Conservation (phyloP, 1,140 invertebrate genomes). For the Kradibia gibbosae region DNA sequence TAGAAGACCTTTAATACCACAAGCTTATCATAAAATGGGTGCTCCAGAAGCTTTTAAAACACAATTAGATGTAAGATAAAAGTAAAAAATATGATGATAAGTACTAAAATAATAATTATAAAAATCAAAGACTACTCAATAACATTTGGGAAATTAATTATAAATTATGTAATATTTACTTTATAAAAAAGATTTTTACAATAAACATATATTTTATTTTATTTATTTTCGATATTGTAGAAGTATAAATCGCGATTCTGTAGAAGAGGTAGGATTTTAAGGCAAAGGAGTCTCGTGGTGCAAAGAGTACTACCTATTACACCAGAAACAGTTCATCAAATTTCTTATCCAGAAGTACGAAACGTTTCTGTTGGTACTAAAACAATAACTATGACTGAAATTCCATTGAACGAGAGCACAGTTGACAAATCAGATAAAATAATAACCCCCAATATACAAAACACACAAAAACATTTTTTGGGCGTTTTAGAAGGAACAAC, state of each 20-base stretch:
- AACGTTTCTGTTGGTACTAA: slow-evolving; percentile 51
- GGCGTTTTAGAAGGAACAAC: slow-evolving; percentile 54
- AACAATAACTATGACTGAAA: slow-evolving; percentile 49
- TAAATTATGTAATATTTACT: too few species aligned
- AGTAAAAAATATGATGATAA: neutral
- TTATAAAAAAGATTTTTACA: too few species aligned
- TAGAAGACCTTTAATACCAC: slow-evolving; percentile 68
- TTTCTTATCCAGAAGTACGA: slow-evolving; percentile 50
- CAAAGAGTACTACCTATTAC: slow-evolving; percentile 75
- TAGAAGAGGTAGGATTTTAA: slow-evolving; percentile 71
- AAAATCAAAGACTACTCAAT: too few species aligned
- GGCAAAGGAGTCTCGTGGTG: slow-evolving; percentile 75
- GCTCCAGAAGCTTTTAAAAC: slow-evolving; percentile 73
- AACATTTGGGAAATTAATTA: too few species aligned
- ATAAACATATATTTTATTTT: too few species aligned
- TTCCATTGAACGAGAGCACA: slow-evolving; percentile 37
- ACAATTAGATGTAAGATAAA: slow-evolving; percentile 72
- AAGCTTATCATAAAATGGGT: slow-evolving; percentile 67
- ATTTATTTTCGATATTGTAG: too few species aligned
- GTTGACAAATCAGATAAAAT: slow-evolving; percentile 39
- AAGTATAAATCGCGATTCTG: slow-evolving; percentile 71
- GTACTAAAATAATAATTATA: neutral
- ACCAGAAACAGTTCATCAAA: slow-evolving; percentile 63
- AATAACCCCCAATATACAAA: slow-evolving; percentile 45
- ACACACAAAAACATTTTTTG: slow-evolving; percentile 58